Base-by-base conservation (phyloP, 2,797 vertebrate species). In the Sebastes variabilis region DNA sequence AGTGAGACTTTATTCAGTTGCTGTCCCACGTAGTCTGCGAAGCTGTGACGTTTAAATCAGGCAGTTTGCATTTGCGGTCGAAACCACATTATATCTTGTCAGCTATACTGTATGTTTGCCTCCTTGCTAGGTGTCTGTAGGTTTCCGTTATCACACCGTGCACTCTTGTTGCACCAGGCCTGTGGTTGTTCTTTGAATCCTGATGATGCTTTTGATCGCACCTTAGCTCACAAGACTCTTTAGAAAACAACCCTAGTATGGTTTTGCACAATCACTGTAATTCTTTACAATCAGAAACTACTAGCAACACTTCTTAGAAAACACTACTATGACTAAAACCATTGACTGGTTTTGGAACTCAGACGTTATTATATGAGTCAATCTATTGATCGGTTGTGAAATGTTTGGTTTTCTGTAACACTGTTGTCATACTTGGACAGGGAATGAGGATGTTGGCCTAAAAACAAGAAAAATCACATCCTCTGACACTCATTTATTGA, bases 401-500 rank as follows among this genome's bases (percentile, higher is more conserved):
- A 87, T 62, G 38, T 68, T 64, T 66, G 55, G 10, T 66, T 88
- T 88, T 24, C 72, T 66, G 87, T 78, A 84, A 78, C 10, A 4
- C 14, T 67, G 78, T 77, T 74, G 65, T 81, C 56, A 60, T 66
- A 62, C 29, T 60, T 65, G 20, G 42, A 73, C 8, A 8, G 11
- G 59, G 42, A 80, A 84, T 66, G 78, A 86, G 80, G 87, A 88
- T 78, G 76, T 87, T 49, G 27, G 49, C n/a, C 14, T 64, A 5
- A 68, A 42, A 67, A 3, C 32, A 76, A 68, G 22, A 77, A 4
- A 52, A 7, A 25, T 36, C 60, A 73, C 36, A 30, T 81, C 77
- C 67, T 46, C 24, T 18, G 24, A 85, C 29, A 38, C 14, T 20
- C 38, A n/a, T 58, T 49, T 36, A 58, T 38, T 86, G 76, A 81